A percentile compares a stretch with the other conserved stretches of the same genome.
phyloP scores from a whole-genome alignment of 2,888 invertebrate genomes.

The Chironomus riparius region DNA sequence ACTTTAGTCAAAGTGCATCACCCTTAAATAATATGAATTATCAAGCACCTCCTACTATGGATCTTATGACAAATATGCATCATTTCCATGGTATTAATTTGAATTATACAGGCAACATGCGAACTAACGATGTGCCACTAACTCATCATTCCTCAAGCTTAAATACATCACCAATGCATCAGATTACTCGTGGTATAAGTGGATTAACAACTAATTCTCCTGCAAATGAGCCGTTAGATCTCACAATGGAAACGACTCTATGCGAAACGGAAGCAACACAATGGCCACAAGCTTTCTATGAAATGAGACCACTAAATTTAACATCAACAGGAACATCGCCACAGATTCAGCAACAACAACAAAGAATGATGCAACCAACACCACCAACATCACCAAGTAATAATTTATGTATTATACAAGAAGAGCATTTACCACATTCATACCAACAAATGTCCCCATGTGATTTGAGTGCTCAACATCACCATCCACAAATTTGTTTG shows the following conservation, averaged over 20 bases:
- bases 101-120: neutral
- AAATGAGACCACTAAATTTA: slow-evolving; percentile 40
- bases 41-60: neutral
- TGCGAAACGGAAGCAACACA: neutral
- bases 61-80: slow-evolving; percentile 37
- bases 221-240: slow-evolving; percentile 39
- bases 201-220: slow-evolving; percentile 55
- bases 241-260: slow-evolving; percentile 38
- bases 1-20: slow-evolving; percentile 37
- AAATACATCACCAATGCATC: slow-evolving; percentile 54
- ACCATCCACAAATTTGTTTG: slow-evolving; percentile 79
- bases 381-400: slow-evolving; percentile 40
- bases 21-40: slow-evolving; percentile 33
- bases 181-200: slow-evolving; percentile 60
- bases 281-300: slow-evolving; percentile 36
- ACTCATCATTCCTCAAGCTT: slow-evolving; percentile 35
- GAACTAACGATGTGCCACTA: slow-evolving; percentile 29
- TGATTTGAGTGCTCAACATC: slow-evolving; percentile 11
- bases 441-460: slow-evolving; percentile 28
- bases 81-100: slow-evolving; percentile 30
- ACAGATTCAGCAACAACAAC: slow-evolving; percentile 36
- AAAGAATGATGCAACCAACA: slow-evolving; percentile 39
- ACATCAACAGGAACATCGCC: slow-evolving; percentile 31
- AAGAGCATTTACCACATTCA: slow-evolving; percentile 48
- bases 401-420: slow-evolving; percentile 66